Percentiles rank a stretch among this genome's conserved stretches.
Evolutionary conservation across 2,797 vertebrate genomes (phyloP).

Genomic region (Crenuchus spilurus): DNA sequence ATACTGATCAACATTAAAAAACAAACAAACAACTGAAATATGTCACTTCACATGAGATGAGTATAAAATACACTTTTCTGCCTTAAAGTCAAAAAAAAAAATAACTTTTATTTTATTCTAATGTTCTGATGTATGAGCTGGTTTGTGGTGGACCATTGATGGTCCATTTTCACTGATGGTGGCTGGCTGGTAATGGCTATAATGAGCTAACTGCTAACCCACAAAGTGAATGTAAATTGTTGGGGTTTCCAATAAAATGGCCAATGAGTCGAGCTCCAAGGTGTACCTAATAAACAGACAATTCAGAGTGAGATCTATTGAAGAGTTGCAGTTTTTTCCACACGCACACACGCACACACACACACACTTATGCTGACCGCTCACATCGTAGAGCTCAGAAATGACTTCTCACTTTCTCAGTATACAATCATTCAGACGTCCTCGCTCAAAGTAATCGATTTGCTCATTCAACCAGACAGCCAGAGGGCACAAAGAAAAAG

Average conservation of each 20-base stretch:
- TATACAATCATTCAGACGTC: conserved; percentile 15
- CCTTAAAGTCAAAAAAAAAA: too few species aligned
- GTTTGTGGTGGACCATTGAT: too few species aligned
- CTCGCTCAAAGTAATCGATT: conserved; percentile 7
- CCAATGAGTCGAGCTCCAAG: not conserved
- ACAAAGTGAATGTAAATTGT: not conserved
- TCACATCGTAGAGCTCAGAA: not conserved
- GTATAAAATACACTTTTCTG: too few species aligned
- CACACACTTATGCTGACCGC: too few species aligned
- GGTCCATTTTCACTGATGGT: too few species aligned
- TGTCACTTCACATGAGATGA: too few species aligned
- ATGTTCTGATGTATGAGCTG: too few species aligned
- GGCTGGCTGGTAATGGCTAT: too few species aligned
- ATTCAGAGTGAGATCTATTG: not conserved
- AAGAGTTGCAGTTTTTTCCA: not conserved
- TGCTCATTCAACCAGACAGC: conserved; percentile 31
- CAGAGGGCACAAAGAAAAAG: not conserved
- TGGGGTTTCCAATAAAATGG: not conserved
- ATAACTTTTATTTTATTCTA: too few species aligned
- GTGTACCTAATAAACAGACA: not conserved
- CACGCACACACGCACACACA: conserved; percentile 12
- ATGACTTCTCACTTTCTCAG: conserved; percentile 17
- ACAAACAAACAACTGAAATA: too few species aligned
- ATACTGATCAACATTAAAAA: too few species aligned
- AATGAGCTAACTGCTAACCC: too few species aligned